Percentiles rank a stretch among this genome's conserved stretches.
Conservation (phyloP, 2,113 vertebrate genomes). For the Crocuta crocuta region DNA sequence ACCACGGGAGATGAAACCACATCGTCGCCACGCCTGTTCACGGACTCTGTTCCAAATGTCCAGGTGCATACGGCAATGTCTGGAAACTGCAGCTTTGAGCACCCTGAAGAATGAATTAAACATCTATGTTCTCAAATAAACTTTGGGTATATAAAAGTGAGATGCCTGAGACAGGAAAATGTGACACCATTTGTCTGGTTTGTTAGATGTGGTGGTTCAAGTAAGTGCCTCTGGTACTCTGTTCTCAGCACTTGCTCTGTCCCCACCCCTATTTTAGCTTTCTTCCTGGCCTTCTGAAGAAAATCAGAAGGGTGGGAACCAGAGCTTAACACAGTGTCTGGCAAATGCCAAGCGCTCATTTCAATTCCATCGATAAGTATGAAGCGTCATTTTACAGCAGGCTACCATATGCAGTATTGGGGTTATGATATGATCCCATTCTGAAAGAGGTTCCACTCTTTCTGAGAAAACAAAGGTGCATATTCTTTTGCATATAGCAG, state of each 20-base stretch:
- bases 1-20: not conserved
- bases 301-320: slow-evolving; percentile 13
- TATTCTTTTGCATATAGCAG: not conserved
- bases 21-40: not conserved
- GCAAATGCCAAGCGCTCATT: not conserved
- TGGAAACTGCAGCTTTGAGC: not conserved
- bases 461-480: not conserved
- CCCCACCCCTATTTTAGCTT: not conserved
- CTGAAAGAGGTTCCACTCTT: not conserved
- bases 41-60: not conserved
- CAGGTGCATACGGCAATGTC: not conserved
- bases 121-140: not conserved
- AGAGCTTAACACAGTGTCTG: not conserved
- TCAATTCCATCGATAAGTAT: not conserved
- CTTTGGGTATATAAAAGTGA: not conserved
- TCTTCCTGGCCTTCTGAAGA: slow-evolving; percentile 45
- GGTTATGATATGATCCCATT: not conserved
- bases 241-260: not conserved
- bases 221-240: not conserved
- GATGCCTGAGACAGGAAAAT: slow-evolving; percentile 26
- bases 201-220: slow-evolving; percentile 63
- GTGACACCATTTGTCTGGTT: slow-evolving; percentile 38
- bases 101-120: not conserved
- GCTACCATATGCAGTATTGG: not conserved
- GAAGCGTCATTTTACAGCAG: not conserved